A percentile compares a stretch with the other conserved stretches of the same genome.
These are phyloP conservation scores for Microtus californicus DNA, from an alignment of 2,797 vertebrate species.

Conservation along the genomic window DNA sequence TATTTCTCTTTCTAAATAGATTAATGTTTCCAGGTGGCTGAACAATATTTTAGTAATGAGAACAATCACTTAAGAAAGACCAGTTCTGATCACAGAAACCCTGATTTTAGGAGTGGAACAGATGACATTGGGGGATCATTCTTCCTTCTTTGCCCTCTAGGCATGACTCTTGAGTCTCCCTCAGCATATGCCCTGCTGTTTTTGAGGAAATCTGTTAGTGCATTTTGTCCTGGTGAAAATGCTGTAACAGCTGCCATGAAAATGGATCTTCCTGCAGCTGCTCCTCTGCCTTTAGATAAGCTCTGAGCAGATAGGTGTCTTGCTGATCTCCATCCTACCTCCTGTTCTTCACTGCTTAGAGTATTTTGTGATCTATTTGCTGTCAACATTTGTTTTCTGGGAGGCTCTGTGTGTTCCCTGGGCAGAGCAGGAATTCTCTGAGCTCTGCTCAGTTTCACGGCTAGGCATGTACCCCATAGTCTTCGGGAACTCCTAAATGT, in stretches of 20 bases:
- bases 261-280: neutral
- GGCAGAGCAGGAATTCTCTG: neutral
- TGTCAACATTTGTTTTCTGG: neutral
- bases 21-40: neutral
- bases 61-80: neutral
- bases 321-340: neutral
- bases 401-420: neutral
- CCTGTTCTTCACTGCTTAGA: neutral
- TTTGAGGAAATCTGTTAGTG: neutral
- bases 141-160: neutral
- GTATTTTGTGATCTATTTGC: neutral
- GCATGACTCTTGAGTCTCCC: neutral
- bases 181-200: neutral
- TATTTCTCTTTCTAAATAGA: neutral
- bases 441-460: neutral
- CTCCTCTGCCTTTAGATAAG: neutral
- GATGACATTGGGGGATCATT: neutral
- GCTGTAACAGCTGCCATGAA: neutral
- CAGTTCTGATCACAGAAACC: neutral
- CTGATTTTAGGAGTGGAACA: neutral
- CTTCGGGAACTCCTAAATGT: conserved; percentile 15
- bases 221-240: neutral
- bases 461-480: neutral
- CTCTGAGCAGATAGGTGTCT: neutral
- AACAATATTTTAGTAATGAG: neutral